Base-by-base conservation (phyloP, 2,113 vertebrate genomes). In the Hydrochoerus hydrochaeris region DNA sequence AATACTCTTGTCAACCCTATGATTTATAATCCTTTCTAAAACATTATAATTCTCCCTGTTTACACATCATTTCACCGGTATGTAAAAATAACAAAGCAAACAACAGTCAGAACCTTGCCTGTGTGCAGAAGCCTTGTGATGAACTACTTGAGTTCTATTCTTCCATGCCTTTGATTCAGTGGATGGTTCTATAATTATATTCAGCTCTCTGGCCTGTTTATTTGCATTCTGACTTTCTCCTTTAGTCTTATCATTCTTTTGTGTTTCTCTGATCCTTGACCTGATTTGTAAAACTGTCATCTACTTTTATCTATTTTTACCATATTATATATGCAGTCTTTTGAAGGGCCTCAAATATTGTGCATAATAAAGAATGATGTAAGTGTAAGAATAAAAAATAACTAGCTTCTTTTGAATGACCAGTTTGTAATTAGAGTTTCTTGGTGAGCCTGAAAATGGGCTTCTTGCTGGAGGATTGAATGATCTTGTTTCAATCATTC, bases 241-340 rank as follows among this genome's bases (percentile, higher is more conserved):
- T 58, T 81, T 41, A 41, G 24, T 84, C 63, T 93, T 54, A 26
- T 16, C 24, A 49, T 84, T 89, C 62, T 84, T 57, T 60, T 92
- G 77, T 81, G 67, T 90, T 85, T 90, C 91, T 67, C 20, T 84
- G 54, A 32, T 58, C 90, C 96, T 95, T 95, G 95, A 93, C 94
- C 89, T 86, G 75, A 60, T 90, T 96, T 95, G 63, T 82, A 49
- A 91, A 78, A 71, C 35, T 54, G 41, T 82, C 88, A 32, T 75
- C 57, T 58, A 20, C 17, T 62, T 20, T 35, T 88, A 67, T 96
- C 81, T 97, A 82, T 95, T 97, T 97, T 90, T 94, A 90, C 73
- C 57, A 69, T 69, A 1, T 52, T n/a, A 20, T 58, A 6, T 75
- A 10, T 81, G 10, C 62, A 80, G 28, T 52, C 67, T 91, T 63